Base-by-base conservation (phyloP, 2,797 vertebrate species). In the Chelonia mydas region DNA sequence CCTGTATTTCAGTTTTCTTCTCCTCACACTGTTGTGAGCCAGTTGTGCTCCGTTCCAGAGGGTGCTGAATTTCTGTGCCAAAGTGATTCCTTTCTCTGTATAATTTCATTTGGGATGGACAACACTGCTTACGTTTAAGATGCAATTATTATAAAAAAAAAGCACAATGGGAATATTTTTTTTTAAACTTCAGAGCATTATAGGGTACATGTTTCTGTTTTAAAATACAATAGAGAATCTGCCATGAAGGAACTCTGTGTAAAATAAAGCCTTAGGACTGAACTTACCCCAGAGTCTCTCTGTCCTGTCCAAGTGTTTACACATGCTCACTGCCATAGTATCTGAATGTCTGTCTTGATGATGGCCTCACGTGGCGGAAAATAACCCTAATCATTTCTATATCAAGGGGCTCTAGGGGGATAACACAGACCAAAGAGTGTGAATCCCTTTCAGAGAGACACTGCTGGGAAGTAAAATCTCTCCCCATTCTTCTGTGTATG, bases 1-100 rank as follows among this genome's bases (percentile, higher is more conserved):
- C 95, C 72, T 89, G 88, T 33, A 21, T 94, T 91, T 81, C 76
- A 61, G 55, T 41, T 23, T 91, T n/a, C 11, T 89, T 79, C 79
- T 85, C 80, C 85, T 91, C 7, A 10, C 59, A 54, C 88, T 88
- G 15, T 83, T 72, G 11, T 5, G 80, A 87, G 89, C 61, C 92
- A 50, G 80, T 15, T 93, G 65, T 93, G 51, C 78, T 96, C 25
- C 61, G 53, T 88, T 90, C 74, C 82, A 68, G 0, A 0, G 11
- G 13, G n/a, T 15, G 10, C 65, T 68, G 81, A 86, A 27, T 50
- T 96, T 84, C 86, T 91, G 10, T 55, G 76, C 79, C 83, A 76
- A 76, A 88, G 59, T 82, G 65, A 86, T 89, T 87, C 54, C n/a
- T 89, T 93, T 94, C 25, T 87, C 25, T 76, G 72, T 76, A 27